A percentile compares a stretch with the other conserved stretches of the same genome.
phyloP scores from a whole-genome alignment of 1,140 invertebrate genomes.

The Drosophila saltans region DNA sequence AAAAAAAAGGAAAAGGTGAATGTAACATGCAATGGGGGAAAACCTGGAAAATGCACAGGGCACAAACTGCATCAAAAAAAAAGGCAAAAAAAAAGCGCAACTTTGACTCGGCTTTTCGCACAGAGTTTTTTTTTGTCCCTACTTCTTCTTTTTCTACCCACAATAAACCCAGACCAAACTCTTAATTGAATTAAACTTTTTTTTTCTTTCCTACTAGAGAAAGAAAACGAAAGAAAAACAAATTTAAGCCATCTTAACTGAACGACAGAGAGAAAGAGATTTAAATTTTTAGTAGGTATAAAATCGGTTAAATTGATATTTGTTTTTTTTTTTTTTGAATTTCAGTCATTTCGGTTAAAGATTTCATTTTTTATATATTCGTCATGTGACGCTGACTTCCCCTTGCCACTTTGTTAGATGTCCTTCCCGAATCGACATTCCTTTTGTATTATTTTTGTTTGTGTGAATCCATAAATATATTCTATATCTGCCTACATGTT shows the following conservation, averaged over 20 bases:
- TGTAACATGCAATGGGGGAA: constrained; percentile 43
- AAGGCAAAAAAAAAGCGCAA: constrained; percentile 51
- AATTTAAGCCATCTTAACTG: constrained; percentile 25
- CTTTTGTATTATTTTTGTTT: background rate
- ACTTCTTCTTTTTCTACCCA: constrained; percentile 12
- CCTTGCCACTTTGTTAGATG: background rate
- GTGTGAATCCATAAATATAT: constrained; percentile 15
- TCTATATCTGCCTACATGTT: constrained; percentile 9
- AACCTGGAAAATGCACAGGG: constrained; percentile 22
- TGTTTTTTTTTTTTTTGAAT: background rate
- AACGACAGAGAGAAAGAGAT: too few species aligned
- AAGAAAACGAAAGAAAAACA: background rate
- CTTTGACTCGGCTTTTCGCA: constrained; percentile 52
- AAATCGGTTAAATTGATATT: constrained; percentile 1
- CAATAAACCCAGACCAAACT: constrained; percentile 44
- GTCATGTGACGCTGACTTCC: background rate
- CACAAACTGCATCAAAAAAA: constrained; percentile 24
- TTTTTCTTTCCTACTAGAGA: constrained; percentile 22
- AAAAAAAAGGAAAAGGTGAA: constrained; percentile 38
- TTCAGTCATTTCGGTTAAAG: background rate
- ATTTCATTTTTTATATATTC: background rate
- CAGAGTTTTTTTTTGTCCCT: background rate
- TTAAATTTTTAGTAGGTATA: background rate
- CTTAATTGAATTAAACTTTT: constrained; percentile 68
- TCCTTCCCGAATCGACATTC: background rate